A percentile compares a stretch with the other conserved stretches of the same genome.
phyloP scores from a whole-genome alignment of 1,140 invertebrate species.

The Triops longicaudatus region DNA sequence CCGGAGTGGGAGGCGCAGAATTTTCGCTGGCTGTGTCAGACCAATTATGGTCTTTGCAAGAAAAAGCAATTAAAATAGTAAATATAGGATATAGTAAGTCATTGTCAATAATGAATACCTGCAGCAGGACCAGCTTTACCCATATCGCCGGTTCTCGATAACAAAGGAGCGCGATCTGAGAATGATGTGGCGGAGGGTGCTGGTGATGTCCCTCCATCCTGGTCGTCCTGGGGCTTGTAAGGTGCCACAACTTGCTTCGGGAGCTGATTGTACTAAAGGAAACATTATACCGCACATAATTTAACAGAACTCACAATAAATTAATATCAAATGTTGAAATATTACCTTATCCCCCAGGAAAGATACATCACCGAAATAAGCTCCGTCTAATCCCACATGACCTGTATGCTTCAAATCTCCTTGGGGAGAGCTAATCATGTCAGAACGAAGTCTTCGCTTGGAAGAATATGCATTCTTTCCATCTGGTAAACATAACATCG shows the following conservation, averaged over 20 bases:
- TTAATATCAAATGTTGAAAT: no score
- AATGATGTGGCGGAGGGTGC: slow-evolving; percentile 35
- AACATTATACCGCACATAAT: slow-evolving; percentile 8
- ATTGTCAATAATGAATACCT: slow-evolving; percentile 28
- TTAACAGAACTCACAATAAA: no score
- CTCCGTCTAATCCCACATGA: slow-evolving; percentile 92
- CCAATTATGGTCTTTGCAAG: slow-evolving; percentile 33
- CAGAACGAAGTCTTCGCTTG: slow-evolving; percentile 57
- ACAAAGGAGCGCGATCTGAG: slow-evolving; percentile 39
- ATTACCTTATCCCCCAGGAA: slow-evolving; percentile 58
- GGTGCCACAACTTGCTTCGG: slow-evolving; percentile 78
- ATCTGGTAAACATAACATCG: no score
- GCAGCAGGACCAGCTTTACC: slow-evolving; percentile 34
- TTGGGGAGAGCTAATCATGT: slow-evolving; percentile 95
- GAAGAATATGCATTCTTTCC: slow-evolving; percentile 49
- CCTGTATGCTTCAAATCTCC: slow-evolving; percentile 94
- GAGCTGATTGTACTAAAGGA: slow-evolving; percentile 56
- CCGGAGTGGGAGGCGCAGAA: slow-evolving; percentile 27
- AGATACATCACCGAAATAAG: slow-evolving; percentile 90
- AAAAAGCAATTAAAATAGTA: slow-evolving; percentile 1
- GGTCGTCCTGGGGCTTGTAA: slow-evolving; percentile 55
- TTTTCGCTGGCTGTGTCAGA: slow-evolving; percentile 33
- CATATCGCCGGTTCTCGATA: slow-evolving; percentile 33
- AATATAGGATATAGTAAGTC: background rate
- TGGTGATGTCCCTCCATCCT: slow-evolving; percentile 29